Base-by-base conservation (phyloP, 2,113 vertebrate species). In the Tragulus kanchil region DNA sequence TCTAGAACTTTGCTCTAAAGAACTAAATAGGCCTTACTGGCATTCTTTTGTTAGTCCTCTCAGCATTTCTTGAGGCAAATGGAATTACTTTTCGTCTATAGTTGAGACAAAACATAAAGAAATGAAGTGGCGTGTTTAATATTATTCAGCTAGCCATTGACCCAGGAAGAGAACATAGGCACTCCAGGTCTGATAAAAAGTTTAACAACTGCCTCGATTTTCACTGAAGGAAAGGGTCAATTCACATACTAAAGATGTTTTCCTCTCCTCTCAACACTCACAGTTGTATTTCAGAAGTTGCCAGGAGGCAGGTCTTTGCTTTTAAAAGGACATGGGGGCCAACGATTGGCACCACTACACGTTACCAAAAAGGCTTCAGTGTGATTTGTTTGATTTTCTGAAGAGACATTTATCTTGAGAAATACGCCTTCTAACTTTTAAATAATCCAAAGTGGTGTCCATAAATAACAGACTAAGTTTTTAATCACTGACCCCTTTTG, bases 341-440 rank as follows among this genome's bases (percentile, higher is more conserved):
- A 92, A 96, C 73, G 67, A 90, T 90, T 93, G 89, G 86, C 75
- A 78, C 83, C 83, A 82, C 54, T 56, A 71, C 91, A 82, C 6
- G 5, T 89, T 93, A 95, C 21, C 54, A 25, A 77, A 25, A 64
- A 93, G 28, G 92, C 81, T 96, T 94, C 58, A 58, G 6, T 21
- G 17, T 89, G 61, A 95, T 95, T 89, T 96, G 78, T 71, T 83
- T 93, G 86, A 90, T 92, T 89, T 93, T 82, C 50, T 94, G 16
- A 85, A 85, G 62, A 89, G 42, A 13, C 2, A 0, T 90, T 81
- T 78, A 88, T 67, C 56, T 95, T 90, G 61, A 69, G 31, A 92
- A 96, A 87, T 19, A 86, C 36, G 28, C 42, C 50, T 69, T 91
- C 78, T 92, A 82, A 89, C 56, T 91, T 93, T 77, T 79, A 93